A percentile compares a stretch with the other conserved stretches of the same genome.
These are phyloP conservation scores for Helleia helle DNA, from an alignment of 2,888 invertebrate genomes.

Conservation along the genomic window DNA sequence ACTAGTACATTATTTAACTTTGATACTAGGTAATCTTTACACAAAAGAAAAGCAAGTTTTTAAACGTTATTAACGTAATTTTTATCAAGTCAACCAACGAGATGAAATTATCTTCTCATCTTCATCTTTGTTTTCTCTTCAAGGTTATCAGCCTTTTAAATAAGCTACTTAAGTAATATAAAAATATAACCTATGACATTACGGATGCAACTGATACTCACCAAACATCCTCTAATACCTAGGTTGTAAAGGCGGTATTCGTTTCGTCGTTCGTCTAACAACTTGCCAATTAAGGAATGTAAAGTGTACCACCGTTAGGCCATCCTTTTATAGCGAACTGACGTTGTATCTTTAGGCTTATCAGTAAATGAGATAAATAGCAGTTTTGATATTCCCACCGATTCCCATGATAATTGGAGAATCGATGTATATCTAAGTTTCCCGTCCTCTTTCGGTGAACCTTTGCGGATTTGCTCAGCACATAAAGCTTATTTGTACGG, in stretches of 20 bases:
- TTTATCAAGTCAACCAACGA: no score
- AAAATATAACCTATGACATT: no score
- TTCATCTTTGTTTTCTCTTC: no score
- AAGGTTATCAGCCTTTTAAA: no score
- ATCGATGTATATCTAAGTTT: constrained; percentile 1
- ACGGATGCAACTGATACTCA: no score
- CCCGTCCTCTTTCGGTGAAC: not conserved
- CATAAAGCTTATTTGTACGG: constrained; percentile 2
- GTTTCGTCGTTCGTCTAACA: constrained; percentile 17
- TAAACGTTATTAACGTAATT: no score
- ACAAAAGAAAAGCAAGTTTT: no score
- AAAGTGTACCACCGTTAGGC: constrained; percentile 21
- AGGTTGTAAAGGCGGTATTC: constrained; percentile 15
- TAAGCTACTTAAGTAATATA: no score
- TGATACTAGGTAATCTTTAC: no score
- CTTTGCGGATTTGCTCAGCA: constrained; percentile 2
- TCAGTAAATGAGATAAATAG: constrained; percentile 21
- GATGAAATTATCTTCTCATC: no score
- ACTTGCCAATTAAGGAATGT: constrained; percentile 24
- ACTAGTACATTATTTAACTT: no score
- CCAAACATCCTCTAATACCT: not conserved
- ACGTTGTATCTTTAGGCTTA: constrained; percentile 24
- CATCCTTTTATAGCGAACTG: constrained; percentile 23
- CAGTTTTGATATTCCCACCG: constrained; percentile 13
- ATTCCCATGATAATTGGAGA: not conserved